Percentiles rank a stretch among this genome's conserved stretches.
Conservation (phyloP, 1,140 invertebrate species). For the Megalonaias nervosa region DNA sequence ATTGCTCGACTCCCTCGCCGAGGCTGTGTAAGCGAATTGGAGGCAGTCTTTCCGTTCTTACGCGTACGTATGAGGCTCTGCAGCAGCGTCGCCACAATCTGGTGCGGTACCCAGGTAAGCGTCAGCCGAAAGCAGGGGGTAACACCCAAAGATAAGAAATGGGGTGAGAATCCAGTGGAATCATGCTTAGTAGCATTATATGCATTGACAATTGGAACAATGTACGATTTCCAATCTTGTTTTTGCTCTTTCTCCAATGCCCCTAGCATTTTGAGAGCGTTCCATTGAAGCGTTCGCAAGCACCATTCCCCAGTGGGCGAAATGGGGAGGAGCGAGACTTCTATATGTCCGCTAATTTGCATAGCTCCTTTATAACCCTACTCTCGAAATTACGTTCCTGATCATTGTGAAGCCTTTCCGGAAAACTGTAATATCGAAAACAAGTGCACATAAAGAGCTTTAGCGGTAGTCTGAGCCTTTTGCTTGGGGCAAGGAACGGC, state of each 20-base stretch:
- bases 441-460: slow-evolving; percentile 19
- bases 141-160: slow-evolving; percentile 33
- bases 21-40: slow-evolving; percentile 13
- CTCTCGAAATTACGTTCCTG: slow-evolving; percentile 25
- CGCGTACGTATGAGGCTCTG: not conserved
- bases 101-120: not conserved
- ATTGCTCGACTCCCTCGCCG: too few species aligned
- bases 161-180: slow-evolving; percentile 17
- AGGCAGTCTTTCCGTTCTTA: slow-evolving; percentile 3
- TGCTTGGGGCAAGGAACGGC: slow-evolving; percentile 20
- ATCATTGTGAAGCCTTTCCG: slow-evolving; percentile 9
- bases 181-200: slow-evolving; percentile 27
- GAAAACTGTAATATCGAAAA: slow-evolving; percentile 14
- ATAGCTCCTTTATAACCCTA: slow-evolving; percentile 25
- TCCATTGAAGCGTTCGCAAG: slow-evolving; percentile 20
- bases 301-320: slow-evolving; percentile 13
- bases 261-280: slow-evolving; percentile 25
- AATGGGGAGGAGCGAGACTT: slow-evolving; percentile 19
- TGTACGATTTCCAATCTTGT: slow-evolving; percentile 16
- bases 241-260: slow-evolving; percentile 19
- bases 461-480: slow-evolving; percentile 21
- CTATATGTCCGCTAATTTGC: slow-evolving; percentile 3
- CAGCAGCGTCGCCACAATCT: not conserved
- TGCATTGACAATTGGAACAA: slow-evolving; percentile 16
- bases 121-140: slow-evolving; percentile 24